Base-by-base conservation (phyloP, 1,140 invertebrate species). In the Cephus cinctus region DNA sequence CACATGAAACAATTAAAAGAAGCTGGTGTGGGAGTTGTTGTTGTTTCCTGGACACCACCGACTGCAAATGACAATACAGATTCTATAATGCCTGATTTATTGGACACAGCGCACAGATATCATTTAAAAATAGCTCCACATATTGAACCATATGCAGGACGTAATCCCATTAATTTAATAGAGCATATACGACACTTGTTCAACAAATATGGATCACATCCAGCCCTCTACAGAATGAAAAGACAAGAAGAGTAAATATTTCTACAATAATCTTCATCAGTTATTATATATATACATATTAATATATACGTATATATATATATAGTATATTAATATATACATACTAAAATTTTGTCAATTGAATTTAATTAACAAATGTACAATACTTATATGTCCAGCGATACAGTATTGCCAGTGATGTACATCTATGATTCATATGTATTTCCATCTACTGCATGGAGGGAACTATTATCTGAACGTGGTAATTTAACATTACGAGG, bases 371-470 rank as follows among this genome's bases (percentile, higher is more conserved):
- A 27, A 27, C n/a, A 27, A 27, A 6, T 8, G 6, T 27, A 27
- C 25, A 27, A 27, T 8, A 27, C 6, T 27, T 53, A 11, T 45
- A 35, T 14, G 57, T 65, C 1, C 50, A 72, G 69, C 38, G 67
- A 63, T 4, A 55, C 67, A 22, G 44, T 66, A 14, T 45, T 83
- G 5, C 82, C 82, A 1, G 78, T 84, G 3, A 72, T 82, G 36
- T 84, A 83, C 50, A 72, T 84, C 27, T 81, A 81, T 52, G 80
- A 83, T 57, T 81, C 81, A 0, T 81, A 82, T 47, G 70, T 79
- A 36, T 71, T 79, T 19, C 76, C 77, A 38, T 74, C 77, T 18
- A 63, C 52, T 23, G 71, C 70, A 3, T 82, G 79, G 68, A 70
- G 67, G 54, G 76, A 80, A 51, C 54, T 81, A 23, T 59, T 83